Percentiles rank a stretch among this genome's conserved stretches.
These are phyloP conservation scores for Semnopithecus entellus DNA, from an alignment of 2,113 vertebrate species.

Conservation along the genomic window DNA sequence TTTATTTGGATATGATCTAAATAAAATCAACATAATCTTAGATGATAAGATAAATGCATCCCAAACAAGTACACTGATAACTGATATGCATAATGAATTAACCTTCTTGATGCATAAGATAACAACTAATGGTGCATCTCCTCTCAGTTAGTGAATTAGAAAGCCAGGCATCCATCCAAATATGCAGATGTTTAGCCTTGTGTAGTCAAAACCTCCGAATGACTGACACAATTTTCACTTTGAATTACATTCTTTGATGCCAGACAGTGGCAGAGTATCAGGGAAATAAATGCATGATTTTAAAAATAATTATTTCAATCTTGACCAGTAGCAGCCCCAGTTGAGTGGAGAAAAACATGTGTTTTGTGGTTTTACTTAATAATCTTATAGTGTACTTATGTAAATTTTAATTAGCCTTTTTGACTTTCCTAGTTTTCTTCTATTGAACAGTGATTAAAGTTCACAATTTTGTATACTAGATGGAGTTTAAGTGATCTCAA, in stretches of 20 bases:
- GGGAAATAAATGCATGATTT: background rate
- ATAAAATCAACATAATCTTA: conserved; percentile 69
- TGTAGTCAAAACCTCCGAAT: conserved; percentile 40
- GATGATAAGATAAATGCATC: conserved; percentile 52
- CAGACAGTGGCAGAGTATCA: background rate
- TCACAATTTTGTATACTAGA: background rate
- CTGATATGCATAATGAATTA: conserved; percentile 31
- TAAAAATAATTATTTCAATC: conserved; percentile 11
- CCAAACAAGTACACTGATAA: conserved; percentile 14
- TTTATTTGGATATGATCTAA: conserved; percentile 63
- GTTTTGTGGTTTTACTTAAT: background rate
- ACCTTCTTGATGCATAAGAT: conserved; percentile 31
- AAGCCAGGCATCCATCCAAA: conserved; percentile 55
- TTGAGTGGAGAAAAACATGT: background rate
- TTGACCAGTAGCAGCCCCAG: background rate
- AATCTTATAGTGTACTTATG: background rate
- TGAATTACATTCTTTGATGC: background rate
- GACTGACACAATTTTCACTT: conserved; percentile 37
- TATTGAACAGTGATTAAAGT: background rate
- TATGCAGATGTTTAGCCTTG: conserved; percentile 56
- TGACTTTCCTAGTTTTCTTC: conserved; percentile 25
- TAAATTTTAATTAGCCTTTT: conserved; percentile 50
- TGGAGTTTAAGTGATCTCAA: background rate
- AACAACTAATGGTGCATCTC: conserved; percentile 24
- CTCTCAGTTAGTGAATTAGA: conserved; percentile 37